Conservation (phyloP, 2,797 vertebrate species). For the Pseudotriccus pelzelni region DNA sequence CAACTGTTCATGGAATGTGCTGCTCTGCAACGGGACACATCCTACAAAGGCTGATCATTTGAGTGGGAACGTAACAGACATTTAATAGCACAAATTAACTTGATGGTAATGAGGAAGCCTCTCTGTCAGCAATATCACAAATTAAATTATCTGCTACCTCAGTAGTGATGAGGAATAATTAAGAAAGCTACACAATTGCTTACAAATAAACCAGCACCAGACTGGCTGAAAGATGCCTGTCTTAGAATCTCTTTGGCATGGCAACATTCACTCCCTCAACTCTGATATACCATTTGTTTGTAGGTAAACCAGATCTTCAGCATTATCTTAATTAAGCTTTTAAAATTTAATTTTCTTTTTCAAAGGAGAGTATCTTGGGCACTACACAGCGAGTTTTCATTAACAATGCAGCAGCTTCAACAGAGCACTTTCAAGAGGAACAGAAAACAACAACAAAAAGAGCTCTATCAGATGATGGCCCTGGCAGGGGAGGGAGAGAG, state of each 20-base stretch:
- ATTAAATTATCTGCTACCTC: constrained; percentile 29
- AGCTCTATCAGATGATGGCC: neutral
- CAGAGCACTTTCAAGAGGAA: constrained; percentile 3
- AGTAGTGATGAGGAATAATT: constrained; percentile 15
- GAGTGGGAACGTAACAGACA: constrained; percentile 29
- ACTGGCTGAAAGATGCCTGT: neutral
- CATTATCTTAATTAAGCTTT: constrained; percentile 62
- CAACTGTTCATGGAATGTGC: neutral
- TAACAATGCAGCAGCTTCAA: constrained; percentile 51
- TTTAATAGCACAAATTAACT: constrained; percentile 47
- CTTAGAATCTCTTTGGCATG: neutral
- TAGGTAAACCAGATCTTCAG: constrained; percentile 45
- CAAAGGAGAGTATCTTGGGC: constrained; percentile 41
- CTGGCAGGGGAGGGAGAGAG: neutral
- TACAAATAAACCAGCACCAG: constrained; percentile 1
- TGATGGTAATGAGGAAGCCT: constrained; percentile 19
- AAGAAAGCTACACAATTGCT: constrained; percentile 18
- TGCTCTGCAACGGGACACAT: neutral
- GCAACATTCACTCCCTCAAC: neutral
- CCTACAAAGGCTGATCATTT: neutral
- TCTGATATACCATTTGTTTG: neutral
- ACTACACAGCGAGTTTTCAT: constrained; percentile 12
- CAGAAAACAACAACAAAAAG: constrained; percentile 23
- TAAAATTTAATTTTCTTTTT: constrained; percentile 63
- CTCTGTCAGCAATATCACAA: constrained; percentile 26